Evolutionary conservation across 2,113 vertebrate species (phyloP).

Genomic region (Archilochus colubris): DNA sequence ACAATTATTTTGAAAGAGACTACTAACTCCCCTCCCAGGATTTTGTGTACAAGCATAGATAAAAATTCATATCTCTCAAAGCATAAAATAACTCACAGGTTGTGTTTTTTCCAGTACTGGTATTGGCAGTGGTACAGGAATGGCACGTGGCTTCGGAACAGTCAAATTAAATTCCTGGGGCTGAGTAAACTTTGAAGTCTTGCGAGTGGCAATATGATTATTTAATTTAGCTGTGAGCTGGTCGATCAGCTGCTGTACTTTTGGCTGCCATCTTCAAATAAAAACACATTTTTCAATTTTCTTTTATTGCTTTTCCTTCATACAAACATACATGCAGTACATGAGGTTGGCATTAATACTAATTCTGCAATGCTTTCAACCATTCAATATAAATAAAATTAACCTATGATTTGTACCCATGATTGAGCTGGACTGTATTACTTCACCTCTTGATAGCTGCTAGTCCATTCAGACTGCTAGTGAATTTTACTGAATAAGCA

Average conservation of each 20-base stretch:
- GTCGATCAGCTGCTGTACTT: constrained; percentile 79
- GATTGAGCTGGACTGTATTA: neutral
- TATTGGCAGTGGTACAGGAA: constrained; percentile 77
- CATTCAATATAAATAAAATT: neutral
- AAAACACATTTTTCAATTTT: constrained; percentile 8
- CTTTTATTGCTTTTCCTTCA: neutral
- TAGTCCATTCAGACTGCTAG: neutral
- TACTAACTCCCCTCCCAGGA: neutral
- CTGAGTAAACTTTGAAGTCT: constrained; percentile 75
- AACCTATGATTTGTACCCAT: neutral
- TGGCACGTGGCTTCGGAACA: constrained; percentile 75
- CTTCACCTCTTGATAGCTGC: neutral
- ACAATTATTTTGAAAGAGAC: neutral
- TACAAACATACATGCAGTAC: neutral
- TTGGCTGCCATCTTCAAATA: constrained; percentile 84
- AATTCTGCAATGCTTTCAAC: neutral
- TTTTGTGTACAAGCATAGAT: neutral
- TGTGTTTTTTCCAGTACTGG: constrained; percentile 73
- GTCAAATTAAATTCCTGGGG: constrained; percentile 87
- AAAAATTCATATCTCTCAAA: neutral
- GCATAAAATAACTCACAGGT: constrained; percentile 78
- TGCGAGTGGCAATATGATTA: constrained; percentile 38
- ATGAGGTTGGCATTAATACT: neutral
- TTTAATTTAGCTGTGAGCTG: constrained; percentile 70
- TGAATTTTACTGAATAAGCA: neutral